Evolutionary conservation across 2,888 invertebrate species (phyloP), one percentile per base, ranked within the genome.

Genomic region (Pammene fasciana): DNA sequence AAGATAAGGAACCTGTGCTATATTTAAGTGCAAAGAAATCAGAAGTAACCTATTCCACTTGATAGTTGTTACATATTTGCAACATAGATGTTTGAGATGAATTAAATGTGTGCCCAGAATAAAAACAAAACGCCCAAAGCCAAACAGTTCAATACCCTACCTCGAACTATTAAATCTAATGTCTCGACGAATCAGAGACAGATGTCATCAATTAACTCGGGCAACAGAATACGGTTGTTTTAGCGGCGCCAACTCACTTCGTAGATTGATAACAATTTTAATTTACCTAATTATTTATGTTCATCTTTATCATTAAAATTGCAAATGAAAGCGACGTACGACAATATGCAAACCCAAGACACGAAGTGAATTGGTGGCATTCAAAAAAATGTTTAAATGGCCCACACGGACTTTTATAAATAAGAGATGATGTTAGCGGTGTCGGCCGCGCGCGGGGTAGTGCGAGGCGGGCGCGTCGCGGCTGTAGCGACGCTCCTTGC

Each of bases 401-500:
- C n/a, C n/a, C 3, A 4, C n/a, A n/a, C 54, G 14, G n/a, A 0
- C 26, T 11, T 11, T n/a, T n/a, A n/a, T 4, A n/a, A 54, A 26
- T 0, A 52, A 52, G n/a, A n/a, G n/a, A 11, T 52, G 34, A 34
- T 34, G 16, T 45, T 90, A 86, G 80, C 94, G 87, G 72, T 92
- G 85, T 52, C 93, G 75, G 60, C 88, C 83, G 78, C 93, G 80
- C 57, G 79, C 78, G 76, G 84, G 77, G 85, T 87, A 87, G 74
- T 87, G 86, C 76, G 81, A 84, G 6, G 82, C 82, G 59, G 74
- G 56, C 45, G 80, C 79, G 41, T 92, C 92, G 74, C 90, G 89
- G 62, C 90, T 90, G 86, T 90, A 90, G 46, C 92, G 87, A 5
- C 91, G 86, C 75, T 90, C 88, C 75, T 88, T 88, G 68, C 86